Conservation (phyloP, 2,888 invertebrate genomes). For the Euzophera pinguis region DNA sequence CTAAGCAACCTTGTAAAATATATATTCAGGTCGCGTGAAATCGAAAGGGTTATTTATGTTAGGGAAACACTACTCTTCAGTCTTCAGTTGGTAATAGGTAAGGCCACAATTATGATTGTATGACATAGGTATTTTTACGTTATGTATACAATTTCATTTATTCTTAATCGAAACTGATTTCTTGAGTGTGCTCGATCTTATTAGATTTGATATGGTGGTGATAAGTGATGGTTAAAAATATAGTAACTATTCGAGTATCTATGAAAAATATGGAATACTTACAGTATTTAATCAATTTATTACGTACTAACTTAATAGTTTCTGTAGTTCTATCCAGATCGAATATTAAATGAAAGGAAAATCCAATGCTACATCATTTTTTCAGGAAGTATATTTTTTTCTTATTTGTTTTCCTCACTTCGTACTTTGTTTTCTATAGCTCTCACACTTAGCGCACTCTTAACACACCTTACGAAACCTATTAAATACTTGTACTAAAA, state of each 20-base stretch:
- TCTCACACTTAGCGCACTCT: conserved; percentile 56
- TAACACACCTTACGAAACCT: conserved; percentile 56
- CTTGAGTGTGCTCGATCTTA: neutral
- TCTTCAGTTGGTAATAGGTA: conserved; percentile 20
- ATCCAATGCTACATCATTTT: no score
- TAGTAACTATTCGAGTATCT: neutral
- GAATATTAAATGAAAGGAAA: no score
- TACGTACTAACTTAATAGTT: no score
- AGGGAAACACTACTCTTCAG: conserved; percentile 19
- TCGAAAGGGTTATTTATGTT: neutral
- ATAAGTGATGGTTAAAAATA: neutral
- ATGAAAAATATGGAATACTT: neutral
- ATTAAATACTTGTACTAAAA: conserved; percentile 76
- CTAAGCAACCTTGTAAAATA: conserved; percentile 2
- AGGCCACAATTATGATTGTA: conserved; percentile 18
- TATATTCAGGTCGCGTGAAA: neutral
- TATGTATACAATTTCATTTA: neutral
- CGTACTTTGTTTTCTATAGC: conserved; percentile 22
- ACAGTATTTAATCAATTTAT: no score
- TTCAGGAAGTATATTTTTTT: neutral
- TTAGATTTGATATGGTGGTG: neutral
- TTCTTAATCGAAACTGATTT: neutral
- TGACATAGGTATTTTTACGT: neutral
- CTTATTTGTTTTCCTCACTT: neutral
- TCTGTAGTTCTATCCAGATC: no score